Evolutionary conservation across 2,113 vertebrate species (phyloP).

Genomic region (Dissostichus mawsoni): DNA sequence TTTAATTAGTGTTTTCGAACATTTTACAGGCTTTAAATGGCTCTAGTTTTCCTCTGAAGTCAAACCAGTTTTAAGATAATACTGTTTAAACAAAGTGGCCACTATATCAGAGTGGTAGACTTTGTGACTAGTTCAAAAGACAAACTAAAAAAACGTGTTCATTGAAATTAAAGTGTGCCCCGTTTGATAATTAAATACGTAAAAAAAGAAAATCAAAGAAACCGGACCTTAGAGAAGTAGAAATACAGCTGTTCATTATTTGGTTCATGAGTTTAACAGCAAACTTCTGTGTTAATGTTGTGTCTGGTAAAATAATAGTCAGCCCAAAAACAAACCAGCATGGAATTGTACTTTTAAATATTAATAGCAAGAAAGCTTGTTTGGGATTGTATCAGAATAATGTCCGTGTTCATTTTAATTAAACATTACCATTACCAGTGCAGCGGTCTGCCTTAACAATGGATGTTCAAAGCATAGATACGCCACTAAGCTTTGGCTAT

Average conservation of each 20-base stretch:
- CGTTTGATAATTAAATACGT: background rate
- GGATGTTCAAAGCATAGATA: background rate
- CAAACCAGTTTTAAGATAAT: conserved; percentile 39
- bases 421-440: background rate
- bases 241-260: background rate
- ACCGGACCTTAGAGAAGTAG: background rate
- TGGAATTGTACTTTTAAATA: no score
- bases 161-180: background rate
- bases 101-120: background rate
- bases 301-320: background rate
- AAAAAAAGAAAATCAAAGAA: background rate
- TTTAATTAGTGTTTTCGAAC: conserved; percentile 8
- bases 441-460: background rate
- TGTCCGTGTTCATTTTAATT: no score
- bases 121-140: background rate
- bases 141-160: background rate
- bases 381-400: no score
- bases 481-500: background rate
- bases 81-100: conserved; percentile 35
- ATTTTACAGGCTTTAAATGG: conserved; percentile 5
- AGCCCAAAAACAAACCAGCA: no score
- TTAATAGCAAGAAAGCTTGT: no score
- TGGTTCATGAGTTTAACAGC: background rate
- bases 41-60: conserved; percentile 2
- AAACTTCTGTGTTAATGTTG: background rate